Conservation (phyloP, 1,140 invertebrate species). For the Chrysomallon squamiferum region DNA sequence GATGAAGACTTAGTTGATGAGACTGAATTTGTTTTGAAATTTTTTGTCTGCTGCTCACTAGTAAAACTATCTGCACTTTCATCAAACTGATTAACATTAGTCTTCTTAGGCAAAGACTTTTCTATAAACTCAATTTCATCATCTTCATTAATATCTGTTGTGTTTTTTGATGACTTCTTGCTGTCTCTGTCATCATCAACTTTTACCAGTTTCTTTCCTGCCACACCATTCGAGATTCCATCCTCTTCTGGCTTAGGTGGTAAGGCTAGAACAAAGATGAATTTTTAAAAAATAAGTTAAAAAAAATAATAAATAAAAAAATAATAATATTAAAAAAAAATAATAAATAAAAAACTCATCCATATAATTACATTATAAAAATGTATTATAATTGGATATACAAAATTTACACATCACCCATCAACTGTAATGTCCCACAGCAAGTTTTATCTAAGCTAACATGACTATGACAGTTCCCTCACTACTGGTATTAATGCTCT, state of each 20-base stretch:
- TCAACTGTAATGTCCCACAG: too few species aligned
- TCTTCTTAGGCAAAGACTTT: conserved; percentile 51
- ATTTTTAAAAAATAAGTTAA: too few species aligned
- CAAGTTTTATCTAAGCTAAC: too few species aligned
- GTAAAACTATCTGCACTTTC: conserved; percentile 54
- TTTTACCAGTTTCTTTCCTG: conserved; percentile 40
- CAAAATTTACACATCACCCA: too few species aligned
- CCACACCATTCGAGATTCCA: conserved; percentile 60
- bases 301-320: background rate
- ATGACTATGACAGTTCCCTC: too few species aligned
- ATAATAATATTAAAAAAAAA: background rate
- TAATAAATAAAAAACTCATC: background rate
- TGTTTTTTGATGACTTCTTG: conserved; percentile 41
- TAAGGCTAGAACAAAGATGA: conserved; percentile 50
- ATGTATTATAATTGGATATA: too few species aligned
- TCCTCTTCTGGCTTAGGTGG: conserved; percentile 59
- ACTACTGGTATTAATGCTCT: too few species aligned
- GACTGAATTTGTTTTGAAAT: conserved; percentile 41
- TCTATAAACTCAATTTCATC: conserved; percentile 59
- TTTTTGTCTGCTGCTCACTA: conserved; percentile 55
- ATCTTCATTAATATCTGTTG: conserved; percentile 49
- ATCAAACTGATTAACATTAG: conserved; percentile 59
- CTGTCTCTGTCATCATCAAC: conserved; percentile 40
- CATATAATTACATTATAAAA: too few species aligned
- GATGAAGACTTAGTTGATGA: conserved; percentile 11